Evolutionary conservation across 1,140 invertebrate genomes (phyloP).

Genomic region (Drosophila ercepeae): DNA sequence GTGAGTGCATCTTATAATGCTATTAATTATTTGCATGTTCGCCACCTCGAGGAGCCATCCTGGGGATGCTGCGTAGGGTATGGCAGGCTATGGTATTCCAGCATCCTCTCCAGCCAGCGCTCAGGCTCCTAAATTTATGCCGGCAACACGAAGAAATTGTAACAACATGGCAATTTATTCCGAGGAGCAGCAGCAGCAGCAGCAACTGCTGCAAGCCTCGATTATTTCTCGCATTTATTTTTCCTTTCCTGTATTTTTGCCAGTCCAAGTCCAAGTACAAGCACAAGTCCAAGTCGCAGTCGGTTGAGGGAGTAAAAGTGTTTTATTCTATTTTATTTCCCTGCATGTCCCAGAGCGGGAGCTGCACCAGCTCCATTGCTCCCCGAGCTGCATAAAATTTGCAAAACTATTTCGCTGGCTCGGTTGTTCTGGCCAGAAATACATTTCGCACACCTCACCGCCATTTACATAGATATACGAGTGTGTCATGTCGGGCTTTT

Average conservation of each 20-base stretch:
- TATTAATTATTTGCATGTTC: conserved; percentile 84
- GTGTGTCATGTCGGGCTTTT: conserved; percentile 41
- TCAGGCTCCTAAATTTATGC: conserved; percentile 65
- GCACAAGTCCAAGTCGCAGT: not conserved
- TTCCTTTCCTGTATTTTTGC: conserved; percentile 38
- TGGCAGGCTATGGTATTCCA: not conserved
- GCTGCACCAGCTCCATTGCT: conserved; percentile 15
- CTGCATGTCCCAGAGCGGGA: conserved; percentile 22
- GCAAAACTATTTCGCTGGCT: conserved; percentile 49
- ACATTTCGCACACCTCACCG: conserved; percentile 45
- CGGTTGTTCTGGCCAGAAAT: conserved; percentile 29
- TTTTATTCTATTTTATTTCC: conserved; percentile 28
- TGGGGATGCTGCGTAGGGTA: conserved; percentile 48
- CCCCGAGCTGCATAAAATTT: conserved; percentile 61
- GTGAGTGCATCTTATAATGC: conserved; percentile 84
- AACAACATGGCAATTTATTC: conserved; percentile 80
- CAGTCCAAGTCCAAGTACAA: not conserved
- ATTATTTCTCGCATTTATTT: conserved; percentile 56
- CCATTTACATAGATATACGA: conserved; percentile 52
- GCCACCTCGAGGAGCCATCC: conserved; percentile 54
- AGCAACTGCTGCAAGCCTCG: conserved; percentile 47
- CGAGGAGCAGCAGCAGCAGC: conserved; percentile 49
- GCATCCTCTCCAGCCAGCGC: conserved; percentile 12
- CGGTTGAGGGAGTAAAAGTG: conserved; percentile 50
- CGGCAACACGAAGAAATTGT: conserved; percentile 75